Conservation (phyloP, 2,113 vertebrate genomes). For the Osmerus eperlanus region DNA sequence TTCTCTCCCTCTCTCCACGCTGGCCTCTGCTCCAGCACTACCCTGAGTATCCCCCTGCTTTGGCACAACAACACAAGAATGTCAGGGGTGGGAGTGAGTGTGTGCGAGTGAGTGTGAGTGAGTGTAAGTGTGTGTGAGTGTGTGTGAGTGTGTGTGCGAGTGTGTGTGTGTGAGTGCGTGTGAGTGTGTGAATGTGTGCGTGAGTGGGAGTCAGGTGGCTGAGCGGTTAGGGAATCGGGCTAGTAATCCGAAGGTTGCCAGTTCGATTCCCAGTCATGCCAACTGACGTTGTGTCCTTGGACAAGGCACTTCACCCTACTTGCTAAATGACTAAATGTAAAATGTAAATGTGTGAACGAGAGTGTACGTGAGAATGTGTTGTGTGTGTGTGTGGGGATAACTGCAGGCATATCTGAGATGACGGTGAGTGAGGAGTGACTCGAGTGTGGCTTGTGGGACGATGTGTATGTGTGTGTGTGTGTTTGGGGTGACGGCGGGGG, state of each 20-base stretch:
- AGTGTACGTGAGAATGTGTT: not conserved
- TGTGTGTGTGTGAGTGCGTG: slow-evolving; percentile 19
- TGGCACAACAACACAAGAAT: slow-evolving; percentile 46
- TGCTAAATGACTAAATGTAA: no score
- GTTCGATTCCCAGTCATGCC: no score
- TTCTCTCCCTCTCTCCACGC: slow-evolving; percentile 13
- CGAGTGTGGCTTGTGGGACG: no score
- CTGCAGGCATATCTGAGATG: not conserved
- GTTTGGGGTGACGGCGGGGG: not conserved
- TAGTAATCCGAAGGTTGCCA: no score
- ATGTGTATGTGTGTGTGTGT: slow-evolving; percentile 16
- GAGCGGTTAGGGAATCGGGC: no score
- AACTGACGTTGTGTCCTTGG: no score
- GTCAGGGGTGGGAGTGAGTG: slow-evolving; percentile 30
- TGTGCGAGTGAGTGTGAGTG: slow-evolving; percentile 18
- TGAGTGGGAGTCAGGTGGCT: no score
- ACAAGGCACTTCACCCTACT: no score
- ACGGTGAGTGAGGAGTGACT: not conserved
- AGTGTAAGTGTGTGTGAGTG: slow-evolving; percentile 4
- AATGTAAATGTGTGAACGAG: no score
- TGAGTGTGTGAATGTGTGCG: slow-evolving; percentile 13
- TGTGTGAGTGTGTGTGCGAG: slow-evolving; percentile 8
- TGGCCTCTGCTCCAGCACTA: slow-evolving; percentile 49
- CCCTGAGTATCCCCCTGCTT: slow-evolving; percentile 51
- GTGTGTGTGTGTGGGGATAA: not conserved